A percentile compares a stretch with the other conserved stretches of the same genome.
Conservation (phyloP, 2,797 vertebrate species). For the Psittacula derbiana region DNA sequence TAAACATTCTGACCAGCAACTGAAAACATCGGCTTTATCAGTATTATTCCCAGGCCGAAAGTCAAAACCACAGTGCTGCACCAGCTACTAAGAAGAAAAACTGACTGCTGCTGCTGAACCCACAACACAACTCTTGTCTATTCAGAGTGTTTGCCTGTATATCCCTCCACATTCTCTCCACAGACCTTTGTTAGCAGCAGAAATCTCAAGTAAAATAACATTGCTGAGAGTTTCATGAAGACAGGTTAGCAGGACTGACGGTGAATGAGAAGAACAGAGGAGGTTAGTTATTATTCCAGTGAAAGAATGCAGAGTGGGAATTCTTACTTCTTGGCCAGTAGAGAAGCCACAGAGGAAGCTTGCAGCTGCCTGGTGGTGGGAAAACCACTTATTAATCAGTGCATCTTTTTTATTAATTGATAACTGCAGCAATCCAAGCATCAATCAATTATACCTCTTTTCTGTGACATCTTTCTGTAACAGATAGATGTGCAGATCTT, state of each 20-base stretch:
- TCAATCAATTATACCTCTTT: background rate
- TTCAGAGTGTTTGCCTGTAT: background rate
- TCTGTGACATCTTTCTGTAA: fast-evolving
- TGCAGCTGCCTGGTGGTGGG: background rate
- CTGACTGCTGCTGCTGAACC: too few relatives aligned
- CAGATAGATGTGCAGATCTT: fast-evolving
- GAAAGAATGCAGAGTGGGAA: background rate
- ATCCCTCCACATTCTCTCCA: background rate
- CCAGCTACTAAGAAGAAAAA: too few relatives aligned
- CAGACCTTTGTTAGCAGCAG: background rate
- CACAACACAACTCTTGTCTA: too few relatives aligned
- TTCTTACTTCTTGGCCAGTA: background rate
- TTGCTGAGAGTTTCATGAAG: background rate
- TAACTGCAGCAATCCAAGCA: background rate
- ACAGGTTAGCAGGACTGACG: background rate
- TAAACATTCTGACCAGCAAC: too few relatives aligned
- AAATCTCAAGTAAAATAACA: background rate
- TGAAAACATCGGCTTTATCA: too few relatives aligned
- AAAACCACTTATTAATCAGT: background rate
- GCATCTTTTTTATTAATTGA: background rate
- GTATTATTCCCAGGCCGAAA: too few relatives aligned
- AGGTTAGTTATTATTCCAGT: background rate
- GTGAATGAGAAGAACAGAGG: background rate
- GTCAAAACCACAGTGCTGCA: too few relatives aligned
- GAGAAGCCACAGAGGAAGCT: background rate